Conservation (phyloP, 2,888 invertebrate species). For the Eristalis arbustorum region DNA sequence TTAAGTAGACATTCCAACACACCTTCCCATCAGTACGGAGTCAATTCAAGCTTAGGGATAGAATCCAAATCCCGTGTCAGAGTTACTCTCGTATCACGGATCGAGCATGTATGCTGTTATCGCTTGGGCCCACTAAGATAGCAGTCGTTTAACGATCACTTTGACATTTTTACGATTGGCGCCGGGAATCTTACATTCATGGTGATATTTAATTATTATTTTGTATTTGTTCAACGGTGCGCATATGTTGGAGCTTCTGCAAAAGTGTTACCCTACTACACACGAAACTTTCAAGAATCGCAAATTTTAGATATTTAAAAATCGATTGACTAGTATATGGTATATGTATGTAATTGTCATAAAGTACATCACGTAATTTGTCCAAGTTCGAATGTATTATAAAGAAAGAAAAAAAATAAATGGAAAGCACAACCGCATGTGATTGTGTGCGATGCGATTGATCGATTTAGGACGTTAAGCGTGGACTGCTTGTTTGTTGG, state of each 20-base stretch:
- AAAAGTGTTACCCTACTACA: conserved; percentile 33
- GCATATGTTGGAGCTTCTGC: conserved; percentile 23
- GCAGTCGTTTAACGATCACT: conserved; percentile 67
- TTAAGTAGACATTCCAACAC: conserved; percentile 17
- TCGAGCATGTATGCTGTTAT: conserved; percentile 48
- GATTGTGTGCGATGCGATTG: conserved; percentile 10
- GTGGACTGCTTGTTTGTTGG: conserved; percentile 3
- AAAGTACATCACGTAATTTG: not conserved
- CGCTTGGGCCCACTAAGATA: conserved; percentile 43
- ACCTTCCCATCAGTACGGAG: conserved; percentile 17
- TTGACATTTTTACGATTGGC: conserved; percentile 76
- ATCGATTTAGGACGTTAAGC: conserved; percentile 26
- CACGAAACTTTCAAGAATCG: not conserved
- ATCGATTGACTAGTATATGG: not conserved
- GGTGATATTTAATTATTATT: conserved; percentile 69
- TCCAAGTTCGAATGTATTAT: conserved; percentile 3
- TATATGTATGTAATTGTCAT: not conserved
- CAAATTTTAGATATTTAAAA: not conserved
- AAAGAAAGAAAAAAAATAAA: not conserved
- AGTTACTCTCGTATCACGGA: conserved; percentile 49
- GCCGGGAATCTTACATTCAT: conserved; percentile 74
- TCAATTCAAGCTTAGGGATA: conserved; percentile 9
- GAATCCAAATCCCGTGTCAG: conserved; percentile 39
- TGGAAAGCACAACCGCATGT: not conserved
- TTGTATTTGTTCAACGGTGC: conserved; percentile 61